Evolutionary conservation across 2,888 invertebrate species (phyloP), one percentile per base, ranked within the genome.

Genomic region (Adelognathus sp.): DNA sequence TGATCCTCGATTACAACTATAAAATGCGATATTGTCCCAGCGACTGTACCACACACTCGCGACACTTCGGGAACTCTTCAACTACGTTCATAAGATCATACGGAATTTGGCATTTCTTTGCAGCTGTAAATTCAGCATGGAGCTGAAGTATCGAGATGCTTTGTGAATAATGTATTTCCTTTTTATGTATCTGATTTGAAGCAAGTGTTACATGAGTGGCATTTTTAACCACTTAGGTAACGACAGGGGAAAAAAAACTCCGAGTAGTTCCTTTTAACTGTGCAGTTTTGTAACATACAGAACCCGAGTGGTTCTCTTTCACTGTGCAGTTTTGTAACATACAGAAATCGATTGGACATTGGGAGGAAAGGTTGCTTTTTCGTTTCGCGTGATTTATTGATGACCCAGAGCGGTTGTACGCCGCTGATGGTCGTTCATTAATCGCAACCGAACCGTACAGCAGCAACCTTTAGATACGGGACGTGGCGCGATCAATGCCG

Each of bases 1-100:
- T 88, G 87, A 90, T 90, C 87, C 86, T 87, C 90, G 90, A 90
- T 90, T 90, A 89, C 90, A 89, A 91, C 90, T 90, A 90, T 91
- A 91, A 91, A 91, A 91, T 87, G 90, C 88, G 88, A 90, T 89
- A 90, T 90, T 89, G 90, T 89, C 83, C 80, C 81, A 67, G 54
- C 52, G 46, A n/a, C n/a, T 11, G 21, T n/a, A 9, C 36, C 9
- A 7, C 36, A 6, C 9, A 11, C 27, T 44, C 71, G 67, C 79
- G 71, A 60, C 29, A 46, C 66, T 76, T 70, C 60, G 41, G 29
- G 16, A 31, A 44, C 50, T 61, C 75, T 44, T 52, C 46, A n/a
- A n/a, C n/a, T n/a, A n/a, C 18, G 16, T 67, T 11, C 63, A 63
- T 67, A 67, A 63, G 67, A 66, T 74, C 36, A 74, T 78, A 69